These are phyloP conservation scores for Tetropium fuscum DNA, from an alignment of 2,888 invertebrate genomes.

Conservation along the genomic window DNA sequence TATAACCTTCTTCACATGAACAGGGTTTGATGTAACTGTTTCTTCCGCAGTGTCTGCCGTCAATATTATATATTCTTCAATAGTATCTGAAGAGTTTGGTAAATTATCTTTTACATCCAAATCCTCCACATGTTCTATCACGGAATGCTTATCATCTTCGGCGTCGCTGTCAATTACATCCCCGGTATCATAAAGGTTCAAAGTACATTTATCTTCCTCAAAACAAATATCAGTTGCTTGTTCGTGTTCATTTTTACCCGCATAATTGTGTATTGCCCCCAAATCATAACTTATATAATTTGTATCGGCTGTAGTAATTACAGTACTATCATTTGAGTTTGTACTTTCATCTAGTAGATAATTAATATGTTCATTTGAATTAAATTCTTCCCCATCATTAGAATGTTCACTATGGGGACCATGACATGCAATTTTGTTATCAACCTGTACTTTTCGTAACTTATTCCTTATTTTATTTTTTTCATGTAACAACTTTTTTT, in stretches of 20 bases:
- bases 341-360: neutral
- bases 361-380: neutral
- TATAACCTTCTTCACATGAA: no score
- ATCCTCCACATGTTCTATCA: neutral
- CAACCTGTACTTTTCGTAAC: neutral
- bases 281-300: neutral
- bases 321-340: neutral
- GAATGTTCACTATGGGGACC: neutral
- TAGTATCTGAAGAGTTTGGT: neutral
- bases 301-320: neutral
- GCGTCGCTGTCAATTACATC: no score
- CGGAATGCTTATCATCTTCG: neutral
- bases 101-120: neutral
- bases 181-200: no score
- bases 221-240: no score
- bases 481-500: conserved; percentile 7
- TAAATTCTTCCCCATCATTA: neutral
- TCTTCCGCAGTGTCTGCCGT: neutral
- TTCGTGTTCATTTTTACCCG: neutral
- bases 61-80: neutral
- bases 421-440: neutral
- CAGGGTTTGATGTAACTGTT: neutral
- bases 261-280: neutral
- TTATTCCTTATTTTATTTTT: neutral
- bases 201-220: no score